Conservation (phyloP, 2,113 vertebrate genomes). For the Atlantisia rogersi region DNA sequence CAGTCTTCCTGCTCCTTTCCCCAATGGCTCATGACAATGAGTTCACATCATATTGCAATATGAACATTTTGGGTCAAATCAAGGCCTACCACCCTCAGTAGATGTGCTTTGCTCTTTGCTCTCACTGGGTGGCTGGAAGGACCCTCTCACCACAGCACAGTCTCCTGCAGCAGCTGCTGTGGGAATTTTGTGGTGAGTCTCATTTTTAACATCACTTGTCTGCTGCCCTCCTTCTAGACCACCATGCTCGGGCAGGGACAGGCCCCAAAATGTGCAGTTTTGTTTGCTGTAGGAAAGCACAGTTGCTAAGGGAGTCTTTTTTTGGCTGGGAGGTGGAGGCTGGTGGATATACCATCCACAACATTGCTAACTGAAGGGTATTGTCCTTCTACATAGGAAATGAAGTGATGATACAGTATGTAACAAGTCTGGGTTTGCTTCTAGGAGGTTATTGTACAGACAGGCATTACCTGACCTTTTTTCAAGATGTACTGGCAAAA, state of each 20-base stretch:
- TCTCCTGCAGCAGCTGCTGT: background rate
- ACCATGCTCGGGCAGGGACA: fast-evolving
- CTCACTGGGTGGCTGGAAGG: fast-evolving
- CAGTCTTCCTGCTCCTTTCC: background rate
- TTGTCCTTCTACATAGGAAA: background rate
- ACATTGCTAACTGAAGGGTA: background rate
- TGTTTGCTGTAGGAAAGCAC: background rate
- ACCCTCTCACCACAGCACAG: fast-evolving
- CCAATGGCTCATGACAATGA: background rate
- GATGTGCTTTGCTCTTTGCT: background rate
- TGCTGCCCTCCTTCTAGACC: background rate
- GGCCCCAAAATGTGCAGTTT: background rate
- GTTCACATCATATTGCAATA: background rate
- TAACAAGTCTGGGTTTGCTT: background rate
- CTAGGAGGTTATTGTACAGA: background rate
- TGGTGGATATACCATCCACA: background rate
- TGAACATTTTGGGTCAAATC: background rate
- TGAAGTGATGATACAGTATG: background rate
- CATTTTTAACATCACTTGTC: background rate
- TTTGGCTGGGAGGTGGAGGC: background rate
- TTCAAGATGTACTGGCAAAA: background rate
- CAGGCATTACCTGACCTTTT: background rate
- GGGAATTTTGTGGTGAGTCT: background rate
- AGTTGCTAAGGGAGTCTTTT: background rate
- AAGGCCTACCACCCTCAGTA: background rate